phyloP scores from a whole-genome alignment of 2,113 vertebrate genomes.

The Myiagra hebetior region DNA sequence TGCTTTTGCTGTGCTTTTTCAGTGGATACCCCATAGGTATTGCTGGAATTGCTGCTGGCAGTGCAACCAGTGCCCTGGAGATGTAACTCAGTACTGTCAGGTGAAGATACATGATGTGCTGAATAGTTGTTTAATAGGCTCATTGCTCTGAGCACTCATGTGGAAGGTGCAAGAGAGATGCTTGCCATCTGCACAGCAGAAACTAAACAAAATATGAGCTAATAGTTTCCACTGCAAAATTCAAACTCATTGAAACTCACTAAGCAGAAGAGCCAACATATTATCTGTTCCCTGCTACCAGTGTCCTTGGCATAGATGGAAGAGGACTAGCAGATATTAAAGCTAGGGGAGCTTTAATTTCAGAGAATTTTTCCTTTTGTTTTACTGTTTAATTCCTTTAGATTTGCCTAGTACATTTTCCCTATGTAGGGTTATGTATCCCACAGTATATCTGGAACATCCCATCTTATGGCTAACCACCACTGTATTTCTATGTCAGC shows the following conservation, averaged over 20 bases:
- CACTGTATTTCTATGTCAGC: neutral
- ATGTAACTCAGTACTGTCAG: neutral
- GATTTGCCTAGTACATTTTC: neutral
- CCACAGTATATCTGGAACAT: neutral
- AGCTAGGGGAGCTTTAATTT: neutral
- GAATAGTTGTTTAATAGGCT: neutral
- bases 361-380: neutral
- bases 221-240: constrained; percentile 13
- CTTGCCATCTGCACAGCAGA: neutral
- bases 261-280: neutral
- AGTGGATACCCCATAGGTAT: neutral
- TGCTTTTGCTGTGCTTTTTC: neutral
- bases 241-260: neutral
- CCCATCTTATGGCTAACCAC: neutral
- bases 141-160: neutral
- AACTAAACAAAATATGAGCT: neutral
- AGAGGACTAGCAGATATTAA: neutral
- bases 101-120: neutral
- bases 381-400: neutral
- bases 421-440: neutral
- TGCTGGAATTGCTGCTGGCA: neutral
- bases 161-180: neutral
- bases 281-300: neutral
- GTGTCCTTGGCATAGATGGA: neutral
- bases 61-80: neutral